Conservation (phyloP, 2,888 invertebrate species). For the Drosophila leonis region DNA sequence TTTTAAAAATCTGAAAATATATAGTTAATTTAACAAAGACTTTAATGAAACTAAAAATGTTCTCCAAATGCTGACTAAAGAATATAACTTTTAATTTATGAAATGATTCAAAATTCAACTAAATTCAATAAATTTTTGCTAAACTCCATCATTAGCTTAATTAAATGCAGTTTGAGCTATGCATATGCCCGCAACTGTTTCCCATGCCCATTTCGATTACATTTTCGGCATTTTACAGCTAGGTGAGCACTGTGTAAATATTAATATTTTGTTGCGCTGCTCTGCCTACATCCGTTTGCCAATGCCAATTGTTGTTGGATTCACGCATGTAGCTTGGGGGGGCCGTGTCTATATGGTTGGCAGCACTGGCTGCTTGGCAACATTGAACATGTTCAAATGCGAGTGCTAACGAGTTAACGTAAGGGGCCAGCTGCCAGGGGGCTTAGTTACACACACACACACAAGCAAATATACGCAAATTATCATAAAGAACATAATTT, state of each 20-base stretch:
- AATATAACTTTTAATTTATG: not conserved
- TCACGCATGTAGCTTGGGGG: not conserved
- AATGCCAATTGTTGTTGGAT: constrained; percentile 3
- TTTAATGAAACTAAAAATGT: not conserved
- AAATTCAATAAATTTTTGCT: constrained; percentile 6
- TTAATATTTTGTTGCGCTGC: constrained; percentile 23
- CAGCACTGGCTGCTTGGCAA: constrained; percentile 36
- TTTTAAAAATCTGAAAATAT: not conserved
- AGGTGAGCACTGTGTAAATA: constrained; percentile 48
- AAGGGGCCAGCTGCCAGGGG: constrained; percentile 7
- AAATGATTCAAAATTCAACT: constrained; percentile 1
- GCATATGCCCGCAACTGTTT: not conserved
- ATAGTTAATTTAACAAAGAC: not conserved
- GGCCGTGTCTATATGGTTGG: constrained; percentile 22
- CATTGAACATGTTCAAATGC: constrained; percentile 53
- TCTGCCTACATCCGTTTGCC: constrained; percentile 5
- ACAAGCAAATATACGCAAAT: constrained; percentile 46
- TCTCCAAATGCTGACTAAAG: not conserved
- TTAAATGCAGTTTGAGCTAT: constrained; percentile 21
- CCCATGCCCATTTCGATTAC: not conserved
- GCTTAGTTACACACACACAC: constrained; percentile 6
- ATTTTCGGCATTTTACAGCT: constrained; percentile 30
- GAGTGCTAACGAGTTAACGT: constrained; percentile 41
- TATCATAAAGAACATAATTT: constrained; percentile 80
- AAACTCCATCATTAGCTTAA: constrained; percentile 21